Conservation (phyloP, 2,113 vertebrate species). For the Craseonycteris thonglongyai region DNA sequence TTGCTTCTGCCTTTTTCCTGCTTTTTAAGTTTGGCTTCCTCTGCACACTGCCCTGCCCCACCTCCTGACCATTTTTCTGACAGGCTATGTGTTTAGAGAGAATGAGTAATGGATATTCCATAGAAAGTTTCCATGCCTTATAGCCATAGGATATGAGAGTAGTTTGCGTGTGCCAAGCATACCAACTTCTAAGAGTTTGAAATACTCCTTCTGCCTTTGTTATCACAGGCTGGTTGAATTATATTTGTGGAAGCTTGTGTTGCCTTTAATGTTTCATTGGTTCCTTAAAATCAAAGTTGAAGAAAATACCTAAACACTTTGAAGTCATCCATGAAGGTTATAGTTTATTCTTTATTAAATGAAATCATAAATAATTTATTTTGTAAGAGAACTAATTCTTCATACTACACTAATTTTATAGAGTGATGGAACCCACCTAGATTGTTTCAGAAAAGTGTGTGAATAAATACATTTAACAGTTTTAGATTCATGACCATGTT, state of each 20-base stretch:
- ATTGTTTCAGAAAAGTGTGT: neutral
- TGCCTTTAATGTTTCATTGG: slow-evolving; percentile 40
- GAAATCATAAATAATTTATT: slow-evolving; percentile 38
- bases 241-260: slow-evolving; percentile 55
- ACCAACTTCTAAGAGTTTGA: slow-evolving; percentile 79
- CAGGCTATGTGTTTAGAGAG: slow-evolving; percentile 63
- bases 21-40: neutral
- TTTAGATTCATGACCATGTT: neutral
- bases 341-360: slow-evolving; percentile 24
- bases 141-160: slow-evolving; percentile 79
- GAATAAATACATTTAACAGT: neutral
- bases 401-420: slow-evolving; percentile 22
- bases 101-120: slow-evolving; percentile 76
- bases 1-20: slow-evolving; percentile 30
- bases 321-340: slow-evolving; percentile 35
- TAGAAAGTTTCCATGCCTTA: slow-evolving; percentile 83
- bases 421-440: neutral
- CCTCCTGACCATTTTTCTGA: slow-evolving; percentile 27
- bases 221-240: slow-evolving; percentile 73
- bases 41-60: neutral
- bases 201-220: slow-evolving; percentile 77
- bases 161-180: slow-evolving; percentile 80
- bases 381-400: slow-evolving; percentile 24
- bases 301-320: slow-evolving; percentile 7
- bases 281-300: slow-evolving; percentile 23